Conservation (phyloP, 2,888 invertebrate genomes). For the Adela reaumurella region DNA sequence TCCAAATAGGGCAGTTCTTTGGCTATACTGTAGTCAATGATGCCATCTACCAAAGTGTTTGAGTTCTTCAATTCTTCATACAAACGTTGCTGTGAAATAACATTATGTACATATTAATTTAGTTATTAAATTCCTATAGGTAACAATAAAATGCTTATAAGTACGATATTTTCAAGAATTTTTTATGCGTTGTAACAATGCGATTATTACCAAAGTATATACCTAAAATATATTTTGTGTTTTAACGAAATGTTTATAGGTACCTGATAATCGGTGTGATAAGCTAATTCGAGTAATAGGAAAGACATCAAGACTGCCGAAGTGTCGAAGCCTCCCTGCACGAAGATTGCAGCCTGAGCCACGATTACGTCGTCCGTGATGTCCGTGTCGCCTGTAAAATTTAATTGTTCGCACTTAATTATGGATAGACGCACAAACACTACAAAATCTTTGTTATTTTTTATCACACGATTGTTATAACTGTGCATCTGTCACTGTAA, state of each 20-base stretch:
- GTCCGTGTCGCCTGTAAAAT: slow-evolving; percentile 13
- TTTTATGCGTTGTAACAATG: too few relatives aligned
- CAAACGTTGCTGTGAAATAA: neutral
- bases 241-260: too few relatives aligned
- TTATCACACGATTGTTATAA: too few relatives aligned
- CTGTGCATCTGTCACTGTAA: neutral
- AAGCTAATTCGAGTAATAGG: slow-evolving; percentile 22
- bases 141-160: too few relatives aligned
- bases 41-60: neutral
- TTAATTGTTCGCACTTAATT: neutral
- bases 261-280: slow-evolving; percentile 24
- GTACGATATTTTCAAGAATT: too few relatives aligned
- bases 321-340: slow-evolving; percentile 33
- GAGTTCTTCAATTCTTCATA: neutral
- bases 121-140: too few relatives aligned
- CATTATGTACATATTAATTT: too few relatives aligned
- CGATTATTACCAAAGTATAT: too few relatives aligned
- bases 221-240: too few relatives aligned
- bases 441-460: neutral
- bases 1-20: neutral
- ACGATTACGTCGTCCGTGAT: slow-evolving; percentile 23
- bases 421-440: slow-evolving; percentile 6
- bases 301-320: slow-evolving; percentile 18
- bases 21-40: neutral
- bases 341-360: slow-evolving; percentile 28